Evolutionary conservation across 2,888 invertebrate species (phyloP).

Genomic region (Spodoptera picta): DNA sequence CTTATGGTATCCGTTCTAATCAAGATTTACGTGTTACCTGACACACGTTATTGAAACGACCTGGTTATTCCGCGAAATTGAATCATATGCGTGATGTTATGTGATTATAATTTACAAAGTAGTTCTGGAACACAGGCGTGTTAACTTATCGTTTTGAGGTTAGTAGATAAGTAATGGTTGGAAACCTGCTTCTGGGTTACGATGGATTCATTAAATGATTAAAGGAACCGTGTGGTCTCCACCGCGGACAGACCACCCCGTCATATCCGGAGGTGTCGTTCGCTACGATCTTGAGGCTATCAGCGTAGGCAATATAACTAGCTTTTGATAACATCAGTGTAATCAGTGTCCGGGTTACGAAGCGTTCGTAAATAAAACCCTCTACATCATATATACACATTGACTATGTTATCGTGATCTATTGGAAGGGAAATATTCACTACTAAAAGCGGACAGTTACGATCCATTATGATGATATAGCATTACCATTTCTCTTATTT

Average conservation of each 20-base stretch:
- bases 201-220: constrained; percentile 25
- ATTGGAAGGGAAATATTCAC: constrained; percentile 37
- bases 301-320: constrained; percentile 9
- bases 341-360: background rate
- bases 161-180: constrained; percentile 46
- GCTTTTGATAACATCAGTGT: constrained; percentile 4
- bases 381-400: background rate
- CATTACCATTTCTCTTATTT: constrained; percentile 29
- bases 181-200: constrained; percentile 32
- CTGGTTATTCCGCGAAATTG: constrained; percentile 70
- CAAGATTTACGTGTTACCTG: constrained; percentile 68
- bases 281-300: background rate
- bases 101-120: constrained; percentile 51
- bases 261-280: constrained; percentile 23
- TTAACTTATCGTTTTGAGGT: constrained; percentile 46
- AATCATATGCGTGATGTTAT: constrained; percentile 67
- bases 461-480: constrained; percentile 38
- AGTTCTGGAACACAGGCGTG: constrained; percentile 26
- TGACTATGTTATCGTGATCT: constrained; percentile 13
- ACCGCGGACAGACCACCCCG: constrained; percentile 16
- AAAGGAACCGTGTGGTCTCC: constrained; percentile 21
- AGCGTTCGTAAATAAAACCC: background rate
- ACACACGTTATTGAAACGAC: constrained; percentile 66
- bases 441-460: constrained; percentile 31
- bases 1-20: constrained; percentile 66